These are phyloP conservation scores for Helleia helle DNA, from an alignment of 2,888 invertebrate species.

Conservation along the genomic window DNA sequence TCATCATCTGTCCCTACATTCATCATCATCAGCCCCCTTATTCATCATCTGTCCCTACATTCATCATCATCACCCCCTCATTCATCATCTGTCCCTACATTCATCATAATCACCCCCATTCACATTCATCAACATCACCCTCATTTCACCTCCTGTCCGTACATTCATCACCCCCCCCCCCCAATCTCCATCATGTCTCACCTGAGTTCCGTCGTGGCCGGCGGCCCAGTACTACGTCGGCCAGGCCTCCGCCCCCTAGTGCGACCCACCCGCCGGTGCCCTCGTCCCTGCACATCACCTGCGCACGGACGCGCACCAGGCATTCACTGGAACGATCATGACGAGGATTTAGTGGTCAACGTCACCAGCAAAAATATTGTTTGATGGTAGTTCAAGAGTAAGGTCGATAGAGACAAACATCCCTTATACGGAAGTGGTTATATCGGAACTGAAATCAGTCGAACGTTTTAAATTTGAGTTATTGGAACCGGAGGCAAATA, in stretches of 20 bases:
- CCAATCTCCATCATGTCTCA: slow-evolving; percentile 7
- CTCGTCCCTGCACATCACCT: slow-evolving; percentile 99
- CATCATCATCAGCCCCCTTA: no score
- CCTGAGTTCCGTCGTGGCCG: slow-evolving; percentile 47
- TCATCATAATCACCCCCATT: no score
- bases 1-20: no score
- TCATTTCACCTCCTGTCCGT: neutral
- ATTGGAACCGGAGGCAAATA: no score
- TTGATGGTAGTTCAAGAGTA: no score
- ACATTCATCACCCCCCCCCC: neutral
- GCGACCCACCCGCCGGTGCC: slow-evolving; percentile 97
- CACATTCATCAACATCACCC: no score
- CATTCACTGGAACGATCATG: slow-evolving; percentile 80
- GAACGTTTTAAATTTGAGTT: no score
- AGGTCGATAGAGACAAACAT: neutral
- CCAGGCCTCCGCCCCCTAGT: slow-evolving; percentile 93
- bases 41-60: no score
- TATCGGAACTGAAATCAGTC: no score
- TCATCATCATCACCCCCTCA: no score
- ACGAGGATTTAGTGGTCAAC: neutral
- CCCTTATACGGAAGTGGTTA: no score
- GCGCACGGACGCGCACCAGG: slow-evolving; percentile 97
- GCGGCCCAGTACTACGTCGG: slow-evolving; percentile 92
- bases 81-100: no score
- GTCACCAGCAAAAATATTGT: neutral